phyloP scores from a whole-genome alignment of 2,888 invertebrate species.

The Chorisops tibialis region DNA sequence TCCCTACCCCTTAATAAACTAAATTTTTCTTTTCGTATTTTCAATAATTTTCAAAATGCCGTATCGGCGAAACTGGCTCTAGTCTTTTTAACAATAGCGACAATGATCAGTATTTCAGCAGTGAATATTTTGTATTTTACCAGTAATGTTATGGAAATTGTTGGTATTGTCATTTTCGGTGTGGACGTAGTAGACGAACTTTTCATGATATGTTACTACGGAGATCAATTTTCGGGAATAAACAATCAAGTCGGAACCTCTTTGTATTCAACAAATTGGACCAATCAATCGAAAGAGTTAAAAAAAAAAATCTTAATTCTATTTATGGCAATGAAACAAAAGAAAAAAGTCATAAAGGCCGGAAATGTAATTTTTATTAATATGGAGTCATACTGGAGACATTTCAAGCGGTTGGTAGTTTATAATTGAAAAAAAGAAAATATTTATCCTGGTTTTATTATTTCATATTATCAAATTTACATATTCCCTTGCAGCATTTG shows the following conservation, averaged over 20 bases:
- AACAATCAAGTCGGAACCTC: constrained; percentile 1
- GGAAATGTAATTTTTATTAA: neutral
- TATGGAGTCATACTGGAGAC: neutral
- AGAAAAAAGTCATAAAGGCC: neutral
- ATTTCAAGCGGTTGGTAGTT: neutral
- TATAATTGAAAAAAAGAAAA: neutral
- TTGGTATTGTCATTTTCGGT: neutral
- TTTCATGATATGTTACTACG: constrained; percentile 8
- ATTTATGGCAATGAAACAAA: constrained; percentile 8
- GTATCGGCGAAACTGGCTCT: neutral
- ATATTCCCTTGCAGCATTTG: constrained; percentile 1
- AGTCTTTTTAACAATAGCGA: neutral
- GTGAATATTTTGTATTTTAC: neutral
- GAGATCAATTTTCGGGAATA: constrained; percentile 2
- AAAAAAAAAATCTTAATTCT: neutral
- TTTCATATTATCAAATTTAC: constrained; percentile 5
- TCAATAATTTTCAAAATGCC: neutral
- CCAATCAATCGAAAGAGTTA: constrained; percentile 1
- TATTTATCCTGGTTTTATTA: neutral
- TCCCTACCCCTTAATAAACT: no score
- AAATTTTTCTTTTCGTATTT: neutral
- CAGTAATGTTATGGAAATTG: neutral
- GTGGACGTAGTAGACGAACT: neutral
- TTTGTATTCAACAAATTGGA: constrained; percentile 19
- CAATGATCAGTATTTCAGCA: neutral